A percentile compares a stretch with the other conserved stretches of the same genome.
These are phyloP conservation scores for Aplidium turbinatum DNA, from an alignment of 23 tunicate species.

Conservation along the genomic window DNA sequence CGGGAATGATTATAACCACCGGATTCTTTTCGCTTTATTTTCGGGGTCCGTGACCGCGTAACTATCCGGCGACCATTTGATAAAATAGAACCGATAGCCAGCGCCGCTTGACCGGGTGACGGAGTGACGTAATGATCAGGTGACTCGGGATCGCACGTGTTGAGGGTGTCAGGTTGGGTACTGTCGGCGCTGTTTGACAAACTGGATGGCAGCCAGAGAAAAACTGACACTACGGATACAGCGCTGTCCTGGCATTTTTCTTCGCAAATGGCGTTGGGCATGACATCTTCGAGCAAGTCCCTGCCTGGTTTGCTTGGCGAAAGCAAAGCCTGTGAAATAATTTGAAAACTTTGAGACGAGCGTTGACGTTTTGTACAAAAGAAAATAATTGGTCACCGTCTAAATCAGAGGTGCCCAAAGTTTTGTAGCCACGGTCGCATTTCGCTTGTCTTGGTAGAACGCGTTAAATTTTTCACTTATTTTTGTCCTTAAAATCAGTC, in stretches of 20 bases:
- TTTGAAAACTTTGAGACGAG: background rate
- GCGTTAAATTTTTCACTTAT: too few species aligned
- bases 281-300: background rate
- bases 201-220: slow-evolving; percentile 53
- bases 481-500: too few species aligned
- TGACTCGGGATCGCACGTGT: background rate
- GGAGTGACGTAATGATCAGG: slow-evolving; percentile 9
- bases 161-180: background rate
- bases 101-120: slow-evolving; percentile 40
- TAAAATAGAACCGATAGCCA: slow-evolving; percentile 59
- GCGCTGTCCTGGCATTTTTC: slow-evolving; percentile 36
- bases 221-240: slow-evolving; percentile 48
- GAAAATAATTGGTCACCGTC: too few species aligned
- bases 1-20: too few species aligned
- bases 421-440: too few species aligned
- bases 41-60: too few species aligned
- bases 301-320: background rate
- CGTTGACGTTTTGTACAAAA: background rate
- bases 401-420: too few species aligned
- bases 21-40: too few species aligned
- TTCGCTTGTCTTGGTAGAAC: too few species aligned
- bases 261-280: slow-evolving; percentile 37
- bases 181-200: background rate
- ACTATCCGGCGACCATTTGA: too few species aligned
- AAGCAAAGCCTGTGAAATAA: background rate